Evolutionary conservation across 2,113 vertebrate genomes (phyloP).

Genomic region (Rissa tridactyla): DNA sequence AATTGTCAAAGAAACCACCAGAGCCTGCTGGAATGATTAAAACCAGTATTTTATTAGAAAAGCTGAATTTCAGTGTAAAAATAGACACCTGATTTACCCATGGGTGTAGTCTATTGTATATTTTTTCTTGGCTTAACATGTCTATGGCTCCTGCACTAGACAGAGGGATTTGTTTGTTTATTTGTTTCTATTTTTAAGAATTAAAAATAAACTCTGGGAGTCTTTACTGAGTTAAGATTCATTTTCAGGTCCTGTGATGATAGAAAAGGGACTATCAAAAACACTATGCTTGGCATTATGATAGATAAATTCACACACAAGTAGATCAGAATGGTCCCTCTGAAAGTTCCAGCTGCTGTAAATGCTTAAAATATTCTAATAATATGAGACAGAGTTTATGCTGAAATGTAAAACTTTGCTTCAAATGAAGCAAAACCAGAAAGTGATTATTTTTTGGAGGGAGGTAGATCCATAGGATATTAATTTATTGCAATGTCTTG

Average conservation of each 20-base stretch:
- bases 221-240: background rate
- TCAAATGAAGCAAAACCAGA: background rate
- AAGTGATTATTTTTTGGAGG: background rate
- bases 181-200: background rate
- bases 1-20: background rate
- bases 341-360: background rate
- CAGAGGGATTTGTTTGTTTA: background rate
- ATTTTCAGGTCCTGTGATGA: background rate
- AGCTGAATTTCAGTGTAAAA: background rate
- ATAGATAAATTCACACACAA: background rate
- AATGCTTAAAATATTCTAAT: background rate
- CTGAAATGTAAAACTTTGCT: background rate
- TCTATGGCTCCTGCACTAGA: background rate
- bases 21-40: background rate
- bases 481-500: background rate
- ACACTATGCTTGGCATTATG: accelerated
- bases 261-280: background rate
- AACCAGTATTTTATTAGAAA: background rate
- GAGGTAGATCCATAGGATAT: background rate
- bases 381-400: background rate
- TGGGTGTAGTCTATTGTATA: background rate
- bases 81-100: background rate
- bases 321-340: background rate
- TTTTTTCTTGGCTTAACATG: background rate
- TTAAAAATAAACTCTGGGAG: background rate